Base-by-base conservation (phyloP, 2,797 vertebrate genomes). In the Petrocephalus schoutedeni region DNA sequence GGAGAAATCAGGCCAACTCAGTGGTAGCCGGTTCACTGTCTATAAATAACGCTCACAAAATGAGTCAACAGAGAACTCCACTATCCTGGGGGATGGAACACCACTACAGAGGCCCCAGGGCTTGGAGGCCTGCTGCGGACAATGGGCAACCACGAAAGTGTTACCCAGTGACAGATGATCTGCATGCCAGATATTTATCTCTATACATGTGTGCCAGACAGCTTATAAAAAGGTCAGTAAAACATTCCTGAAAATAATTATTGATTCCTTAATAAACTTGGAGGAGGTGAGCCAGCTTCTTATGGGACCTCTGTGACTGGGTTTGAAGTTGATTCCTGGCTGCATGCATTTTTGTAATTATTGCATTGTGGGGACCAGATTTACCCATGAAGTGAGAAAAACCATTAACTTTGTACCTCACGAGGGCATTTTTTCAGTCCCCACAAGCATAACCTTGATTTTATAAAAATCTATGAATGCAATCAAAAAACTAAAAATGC, bases 31-130 rank as follows among this genome's bases (percentile, higher is more conserved):
- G 41, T 83, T 49, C 54, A 23, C 49, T 36, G 23, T 19, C 86
- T 89, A 87, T 85, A 87, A 89, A 87, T 89, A 89, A 74, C 53
- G 85, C 32, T 32, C 51, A 12, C 86, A 85, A 87, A 88, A 87
- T 85, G 61, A 85, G 88, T 74, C 86, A 87, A 85, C 61, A 45
- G 32, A 54, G 87, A 51, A 87, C 28, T 36, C 53, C 10, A 56
- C 86, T 9, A 19, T 84, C 56, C 28, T 23, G 77, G 67, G 58
- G 83, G 58, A 53, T 87, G 51, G n/a, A 74, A 56, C 23, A 12
- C 86, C 58, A 28, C 49, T 53, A 51, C 19, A 10, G 83, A 56
- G 0, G n/a, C 10, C 59, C 14, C 2, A 54, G 53, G 19, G 32
- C 2, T 56, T 28, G 23, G 21, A 53, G 54, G 45, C 21, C 49